Conservation (phyloP, 1,140 invertebrate genomes). For the Drosophila ohnishii region DNA sequence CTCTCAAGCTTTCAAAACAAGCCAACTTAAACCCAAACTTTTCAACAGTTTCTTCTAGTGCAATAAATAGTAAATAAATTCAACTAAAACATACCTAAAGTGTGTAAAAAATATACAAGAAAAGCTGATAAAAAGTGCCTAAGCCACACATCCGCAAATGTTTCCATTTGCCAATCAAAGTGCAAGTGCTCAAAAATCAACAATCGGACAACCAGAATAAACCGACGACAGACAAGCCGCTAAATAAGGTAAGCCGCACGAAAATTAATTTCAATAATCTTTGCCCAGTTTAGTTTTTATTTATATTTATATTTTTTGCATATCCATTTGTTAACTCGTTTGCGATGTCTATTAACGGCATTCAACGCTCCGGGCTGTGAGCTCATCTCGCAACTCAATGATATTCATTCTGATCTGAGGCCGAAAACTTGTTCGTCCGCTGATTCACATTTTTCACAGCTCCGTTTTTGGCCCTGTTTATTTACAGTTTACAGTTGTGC, state of each 20-base stretch:
- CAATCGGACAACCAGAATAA: constrained; percentile 1
- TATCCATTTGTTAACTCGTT: constrained; percentile 49
- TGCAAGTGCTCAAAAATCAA: constrained; percentile 54
- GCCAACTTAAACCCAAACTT: not conserved
- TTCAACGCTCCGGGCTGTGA: constrained; percentile 42
- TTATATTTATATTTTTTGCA: constrained; percentile 33
- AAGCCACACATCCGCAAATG: constrained; percentile 8
- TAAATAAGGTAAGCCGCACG: constrained; percentile 33
- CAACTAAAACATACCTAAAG: constrained; percentile 17
- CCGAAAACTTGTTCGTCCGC: constrained; percentile 60
- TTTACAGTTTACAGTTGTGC: constrained; percentile 35
- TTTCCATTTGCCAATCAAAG: constrained; percentile 21
- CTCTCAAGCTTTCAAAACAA: constrained; percentile 33
- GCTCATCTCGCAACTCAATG: constrained; percentile 55
- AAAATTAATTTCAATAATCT: constrained; percentile 26
- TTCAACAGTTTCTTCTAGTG: constrained; percentile 11
- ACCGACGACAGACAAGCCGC: constrained; percentile 1
- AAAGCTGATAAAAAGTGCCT: not conserved
- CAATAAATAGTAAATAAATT: constrained; percentile 3
- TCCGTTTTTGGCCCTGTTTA: constrained; percentile 46
- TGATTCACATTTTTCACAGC: constrained; percentile 58
- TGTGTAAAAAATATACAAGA: constrained; percentile 5
- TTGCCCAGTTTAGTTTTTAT: constrained; percentile 27
- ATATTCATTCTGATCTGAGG: constrained; percentile 29
- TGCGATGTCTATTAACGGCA: constrained; percentile 67